phyloP scores from a whole-genome alignment of 2,113 vertebrate species.

The Ondatra zibethicus region DNA sequence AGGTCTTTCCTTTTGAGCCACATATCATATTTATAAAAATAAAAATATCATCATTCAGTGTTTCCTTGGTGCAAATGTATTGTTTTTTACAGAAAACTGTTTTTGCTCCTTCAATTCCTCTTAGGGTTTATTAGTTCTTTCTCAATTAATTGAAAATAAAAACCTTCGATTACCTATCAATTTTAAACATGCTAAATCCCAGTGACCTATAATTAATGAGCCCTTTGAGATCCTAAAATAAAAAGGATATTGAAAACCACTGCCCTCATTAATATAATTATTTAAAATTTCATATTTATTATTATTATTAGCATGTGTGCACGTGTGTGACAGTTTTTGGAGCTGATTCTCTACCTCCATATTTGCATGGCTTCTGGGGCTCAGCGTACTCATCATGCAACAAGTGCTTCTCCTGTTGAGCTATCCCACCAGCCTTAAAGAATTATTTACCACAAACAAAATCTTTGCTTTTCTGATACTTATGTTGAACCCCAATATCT shows the following conservation, averaged over 20 bases:
- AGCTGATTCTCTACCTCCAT: background rate
- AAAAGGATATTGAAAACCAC: background rate
- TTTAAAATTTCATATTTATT: background rate
- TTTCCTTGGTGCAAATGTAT: background rate
- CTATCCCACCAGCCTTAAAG: background rate
- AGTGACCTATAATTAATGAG: background rate
- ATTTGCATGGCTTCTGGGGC: background rate
- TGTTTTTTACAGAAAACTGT: background rate
- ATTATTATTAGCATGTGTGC: background rate
- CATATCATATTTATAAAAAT: background rate
- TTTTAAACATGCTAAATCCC: constrained; percentile 9
- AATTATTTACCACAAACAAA: background rate
- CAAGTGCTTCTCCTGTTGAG: background rate
- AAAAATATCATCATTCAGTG: background rate
- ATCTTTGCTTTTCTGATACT: too few species aligned
- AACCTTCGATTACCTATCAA: background rate
- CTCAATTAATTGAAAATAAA: background rate
- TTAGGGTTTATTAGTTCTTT: background rate
- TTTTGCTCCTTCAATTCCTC: background rate
- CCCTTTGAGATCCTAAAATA: background rate
- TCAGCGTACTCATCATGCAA: background rate
- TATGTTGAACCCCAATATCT: too few species aligned
- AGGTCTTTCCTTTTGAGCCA: background rate
- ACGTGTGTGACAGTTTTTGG: too few species aligned
- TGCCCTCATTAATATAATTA: background rate